phyloP scores from a whole-genome alignment of 2,113 vertebrate species.

The Lepisosteus oculatus region DNA sequence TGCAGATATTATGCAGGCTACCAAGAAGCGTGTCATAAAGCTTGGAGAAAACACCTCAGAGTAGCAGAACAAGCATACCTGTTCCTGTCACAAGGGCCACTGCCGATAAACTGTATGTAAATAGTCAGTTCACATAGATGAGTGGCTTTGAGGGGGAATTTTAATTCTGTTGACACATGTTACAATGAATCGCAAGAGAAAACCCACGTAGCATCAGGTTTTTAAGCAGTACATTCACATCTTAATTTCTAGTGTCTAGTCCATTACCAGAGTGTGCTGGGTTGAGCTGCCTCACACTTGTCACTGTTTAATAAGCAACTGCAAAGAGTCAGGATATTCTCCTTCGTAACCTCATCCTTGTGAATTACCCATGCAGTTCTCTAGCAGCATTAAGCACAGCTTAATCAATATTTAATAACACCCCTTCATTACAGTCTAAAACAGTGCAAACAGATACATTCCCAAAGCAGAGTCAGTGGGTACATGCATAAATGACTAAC shows the following conservation, averaged over 20 bases:
- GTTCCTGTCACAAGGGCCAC: too few species aligned
- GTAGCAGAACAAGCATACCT: too few species aligned
- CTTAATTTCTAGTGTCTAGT: too few species aligned
- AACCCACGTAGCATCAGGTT: too few species aligned
- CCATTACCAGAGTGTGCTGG: slow-evolving; percentile 45
- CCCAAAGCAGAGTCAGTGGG: slow-evolving; percentile 12
- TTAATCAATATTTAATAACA: slow-evolving; percentile 71
- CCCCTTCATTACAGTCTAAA: slow-evolving; percentile 55
- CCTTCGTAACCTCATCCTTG: slow-evolving; percentile 40
- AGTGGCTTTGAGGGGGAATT: background rate
- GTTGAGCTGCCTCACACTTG: slow-evolving; percentile 45
- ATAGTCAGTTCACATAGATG: background rate
- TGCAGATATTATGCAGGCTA: too few species aligned
- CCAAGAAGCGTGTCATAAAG: too few species aligned
- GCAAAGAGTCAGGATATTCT: background rate
- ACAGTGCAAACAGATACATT: slow-evolving; percentile 42
- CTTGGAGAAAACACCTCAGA: too few species aligned
- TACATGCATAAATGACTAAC: slow-evolving; percentile 44
- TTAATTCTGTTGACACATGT: background rate
- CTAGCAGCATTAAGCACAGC: slow-evolving; percentile 27
- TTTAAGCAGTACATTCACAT: too few species aligned
- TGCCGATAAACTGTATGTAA: too few species aligned
- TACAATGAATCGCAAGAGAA: too few species aligned
- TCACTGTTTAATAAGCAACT: slow-evolving; percentile 51
- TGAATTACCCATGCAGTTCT: slow-evolving; percentile 27